Percentiles rank a stretch among this genome's conserved stretches.
Conservation (phyloP, 2,888 invertebrate genomes). For the Cantharis lateralis region DNA sequence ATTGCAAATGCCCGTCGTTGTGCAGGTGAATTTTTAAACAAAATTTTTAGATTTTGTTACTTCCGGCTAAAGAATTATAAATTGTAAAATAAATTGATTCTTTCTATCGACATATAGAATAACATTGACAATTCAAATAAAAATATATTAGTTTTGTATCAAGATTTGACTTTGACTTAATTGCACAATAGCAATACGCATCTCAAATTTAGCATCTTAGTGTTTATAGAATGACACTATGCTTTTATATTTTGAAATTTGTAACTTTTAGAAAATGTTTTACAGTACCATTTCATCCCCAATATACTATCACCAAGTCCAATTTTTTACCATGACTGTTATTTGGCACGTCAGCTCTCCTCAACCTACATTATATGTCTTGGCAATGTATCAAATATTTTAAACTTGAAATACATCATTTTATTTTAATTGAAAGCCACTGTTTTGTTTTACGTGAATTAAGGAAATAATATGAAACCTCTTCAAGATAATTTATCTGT, state of each 20-base stretch:
- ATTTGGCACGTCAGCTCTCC: slow-evolving; percentile 38
- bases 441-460: slow-evolving; percentile 18
- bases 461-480: slow-evolving; percentile 10
- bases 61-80: background rate
- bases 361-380: slow-evolving; percentile 36
- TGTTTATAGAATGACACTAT: too few relatives aligned
- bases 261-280: background rate
- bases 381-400: slow-evolving; percentile 39
- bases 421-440: slow-evolving; percentile 27
- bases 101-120: too few relatives aligned
- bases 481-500: background rate
- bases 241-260: background rate
- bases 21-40: slow-evolving; percentile 37
- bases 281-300: background rate
- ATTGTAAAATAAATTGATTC: background rate
- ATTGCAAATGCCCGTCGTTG: slow-evolving; percentile 35
- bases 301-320: background rate
- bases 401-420: slow-evolving; percentile 37
- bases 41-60: slow-evolving; percentile 32
- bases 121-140: too few relatives aligned
- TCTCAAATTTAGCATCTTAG: too few relatives aligned
- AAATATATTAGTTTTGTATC: too few relatives aligned
- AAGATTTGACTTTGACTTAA: too few relatives aligned
- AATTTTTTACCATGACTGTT: slow-evolving; percentile 29
- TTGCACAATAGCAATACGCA: too few relatives aligned